Evolutionary conservation across 1,140 invertebrate genomes (phyloP).

Genomic region (Episyrphus balteatus): DNA sequence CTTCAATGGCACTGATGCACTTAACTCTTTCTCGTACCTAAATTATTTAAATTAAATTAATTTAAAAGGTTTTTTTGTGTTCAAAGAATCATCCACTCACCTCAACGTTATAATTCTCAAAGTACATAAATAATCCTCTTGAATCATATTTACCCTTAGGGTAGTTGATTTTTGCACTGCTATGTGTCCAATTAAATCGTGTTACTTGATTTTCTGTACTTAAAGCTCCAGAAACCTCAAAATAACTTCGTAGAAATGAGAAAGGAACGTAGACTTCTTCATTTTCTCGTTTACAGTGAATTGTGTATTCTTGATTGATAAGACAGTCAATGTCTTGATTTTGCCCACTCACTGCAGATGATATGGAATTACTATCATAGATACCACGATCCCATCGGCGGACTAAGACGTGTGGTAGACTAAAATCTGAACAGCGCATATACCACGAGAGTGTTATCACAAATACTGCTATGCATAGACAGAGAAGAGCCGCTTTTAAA

Average conservation of each 20-base stretch:
- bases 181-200: constrained; percentile 88
- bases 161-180: constrained; percentile 82
- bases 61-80: not conserved
- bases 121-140: constrained; percentile 83
- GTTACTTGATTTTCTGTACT: constrained; percentile 53
- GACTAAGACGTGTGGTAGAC: constrained; percentile 26
- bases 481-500: constrained; percentile 41
- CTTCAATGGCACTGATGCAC: constrained; percentile 84
- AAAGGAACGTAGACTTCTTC: constrained; percentile 87
- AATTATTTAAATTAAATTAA: not conserved
- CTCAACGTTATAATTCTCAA: constrained; percentile 97
- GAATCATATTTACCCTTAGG: constrained; percentile 82
- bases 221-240: constrained; percentile 58
- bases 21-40: constrained; percentile 77
- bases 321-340: constrained; percentile 73
- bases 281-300: constrained; percentile 73
- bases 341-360: not conserved
- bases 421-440: constrained; percentile 41
- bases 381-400: constrained; percentile 12
- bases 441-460: constrained; percentile 43
- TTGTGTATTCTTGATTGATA: constrained; percentile 80
- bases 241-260: constrained; percentile 86
- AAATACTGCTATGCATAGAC: constrained; percentile 38
- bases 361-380: constrained; percentile 2
- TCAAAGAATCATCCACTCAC: not conserved